Percentiles rank a stretch among this genome's conserved stretches.
These are phyloP conservation scores for Pontoporia blainvillei DNA, from an alignment of 2,113 vertebrate species.

Conservation along the genomic window DNA sequence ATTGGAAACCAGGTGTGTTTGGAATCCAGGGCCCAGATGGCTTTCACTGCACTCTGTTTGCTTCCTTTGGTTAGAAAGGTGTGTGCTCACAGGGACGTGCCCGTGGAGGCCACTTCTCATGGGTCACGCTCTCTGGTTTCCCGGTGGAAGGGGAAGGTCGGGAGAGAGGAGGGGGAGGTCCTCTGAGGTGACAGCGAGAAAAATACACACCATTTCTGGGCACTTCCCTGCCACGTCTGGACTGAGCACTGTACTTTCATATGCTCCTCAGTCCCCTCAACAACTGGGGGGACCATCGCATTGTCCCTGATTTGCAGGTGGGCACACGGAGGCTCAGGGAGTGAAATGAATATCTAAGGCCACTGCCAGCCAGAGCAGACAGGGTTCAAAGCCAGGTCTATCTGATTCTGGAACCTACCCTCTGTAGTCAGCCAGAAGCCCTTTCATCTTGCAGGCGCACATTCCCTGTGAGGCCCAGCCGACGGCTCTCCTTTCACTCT, in stretches of 20 bases:
- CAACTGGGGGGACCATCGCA: background rate
- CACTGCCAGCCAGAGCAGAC: background rate
- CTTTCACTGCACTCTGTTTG: background rate
- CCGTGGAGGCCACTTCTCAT: background rate
- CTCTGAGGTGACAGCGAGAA: background rate
- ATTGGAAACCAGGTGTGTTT: background rate
- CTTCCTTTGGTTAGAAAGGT: background rate
- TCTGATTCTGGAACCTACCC: background rate
- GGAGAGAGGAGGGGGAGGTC: background rate
- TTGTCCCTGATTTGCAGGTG: background rate
- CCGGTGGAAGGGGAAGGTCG: background rate
- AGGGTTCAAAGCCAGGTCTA: background rate
- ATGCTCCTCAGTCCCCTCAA: background rate
- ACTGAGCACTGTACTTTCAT: background rate
- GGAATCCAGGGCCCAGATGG: background rate
- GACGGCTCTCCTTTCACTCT: background rate
- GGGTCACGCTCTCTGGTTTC: background rate
- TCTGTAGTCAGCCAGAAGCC: background rate
- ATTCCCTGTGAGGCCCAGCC: background rate
- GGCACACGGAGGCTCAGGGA: background rate
- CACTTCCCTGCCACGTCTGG: background rate
- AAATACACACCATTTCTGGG: background rate
- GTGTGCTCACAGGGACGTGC: background rate
- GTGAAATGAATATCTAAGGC: background rate
- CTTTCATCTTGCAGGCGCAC: background rate